These are phyloP conservation scores for Actinopyga echinites DNA, from an alignment of 53 echinoderm and acorn worm genomes.

Conservation along the genomic window DNA sequence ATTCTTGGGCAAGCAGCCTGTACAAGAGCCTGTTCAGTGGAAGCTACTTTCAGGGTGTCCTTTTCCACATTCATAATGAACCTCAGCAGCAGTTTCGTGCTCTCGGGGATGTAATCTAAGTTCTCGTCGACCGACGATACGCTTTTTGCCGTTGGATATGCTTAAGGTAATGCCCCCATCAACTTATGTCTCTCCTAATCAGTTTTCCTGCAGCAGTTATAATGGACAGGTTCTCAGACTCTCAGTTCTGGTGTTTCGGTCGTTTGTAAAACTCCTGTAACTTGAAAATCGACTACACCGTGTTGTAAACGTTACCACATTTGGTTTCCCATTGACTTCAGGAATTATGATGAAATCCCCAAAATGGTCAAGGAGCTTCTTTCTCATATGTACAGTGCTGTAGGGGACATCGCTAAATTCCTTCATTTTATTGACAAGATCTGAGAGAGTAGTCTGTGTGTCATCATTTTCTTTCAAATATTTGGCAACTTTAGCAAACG, in stretches of 20 bases:
- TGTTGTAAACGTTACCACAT: conserved; percentile 21
- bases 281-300: background rate
- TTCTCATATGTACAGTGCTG: conserved; percentile 10
- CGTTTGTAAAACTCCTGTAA: background rate
- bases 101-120: conserved; percentile 36
- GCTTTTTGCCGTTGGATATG: conserved; percentile 10
- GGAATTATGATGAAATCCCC: background rate
- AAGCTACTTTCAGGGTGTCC: conserved; percentile 32
- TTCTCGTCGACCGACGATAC: conserved; percentile 16
- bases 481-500: conserved; percentile 22
- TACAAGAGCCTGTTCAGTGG: conserved; percentile 53
- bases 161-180: background rate
- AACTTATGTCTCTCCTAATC: background rate
- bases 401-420: conserved; percentile 9
- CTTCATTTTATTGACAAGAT: background rate
- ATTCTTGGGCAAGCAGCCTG: conserved; percentile 34
- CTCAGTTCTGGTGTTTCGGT: background rate
- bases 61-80: conserved; percentile 22
- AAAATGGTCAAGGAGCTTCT: conserved; percentile 3
- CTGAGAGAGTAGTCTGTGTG: background rate
- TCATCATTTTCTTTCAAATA: conserved; percentile 26
- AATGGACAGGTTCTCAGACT: background rate
- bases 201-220: conserved; percentile 12
- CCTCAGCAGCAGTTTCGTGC: background rate
- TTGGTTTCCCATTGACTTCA: conserved; percentile 14